A percentile compares a stretch with the other conserved stretches of the same genome.
Conservation (phyloP, 2,113 vertebrate species). For the Haemorhous mexicanus region DNA sequence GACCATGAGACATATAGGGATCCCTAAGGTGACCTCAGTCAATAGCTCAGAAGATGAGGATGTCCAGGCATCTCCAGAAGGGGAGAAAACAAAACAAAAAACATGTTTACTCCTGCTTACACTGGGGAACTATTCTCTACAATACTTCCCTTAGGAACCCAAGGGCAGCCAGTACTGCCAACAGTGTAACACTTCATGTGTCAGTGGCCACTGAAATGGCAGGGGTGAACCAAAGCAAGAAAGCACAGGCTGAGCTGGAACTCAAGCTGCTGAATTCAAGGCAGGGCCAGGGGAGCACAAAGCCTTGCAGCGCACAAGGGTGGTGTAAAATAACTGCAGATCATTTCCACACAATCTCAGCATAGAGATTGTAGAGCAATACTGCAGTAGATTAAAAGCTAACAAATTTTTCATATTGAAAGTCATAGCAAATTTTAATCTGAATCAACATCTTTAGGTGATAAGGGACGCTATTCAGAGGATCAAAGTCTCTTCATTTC, state of each 20-base stretch:
- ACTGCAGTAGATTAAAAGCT: not conserved
- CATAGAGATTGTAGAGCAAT: not conserved
- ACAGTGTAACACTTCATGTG: not conserved
- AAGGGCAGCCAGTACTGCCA: not conserved
- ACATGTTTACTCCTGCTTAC: not conserved
- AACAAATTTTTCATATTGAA: not conserved
- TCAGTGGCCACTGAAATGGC: not conserved
- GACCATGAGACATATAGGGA: not conserved
- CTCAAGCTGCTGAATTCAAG: accelerated
- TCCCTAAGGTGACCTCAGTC: not conserved
- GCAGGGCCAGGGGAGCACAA: not conserved
- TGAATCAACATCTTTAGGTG: conserved; percentile 22
- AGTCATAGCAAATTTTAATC: conserved; percentile 22
- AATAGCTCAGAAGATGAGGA: not conserved
- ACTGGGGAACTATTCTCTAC: not conserved
- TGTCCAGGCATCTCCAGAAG: not conserved
- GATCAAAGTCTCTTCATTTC: conserved; percentile 37
- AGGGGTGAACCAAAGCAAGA: not conserved
- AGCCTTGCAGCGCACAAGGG: not conserved
- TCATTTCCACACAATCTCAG: not conserved
- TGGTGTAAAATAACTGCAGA: not conserved
- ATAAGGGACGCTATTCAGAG: not conserved
- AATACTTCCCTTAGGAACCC: not conserved
- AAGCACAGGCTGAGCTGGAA: not conserved
- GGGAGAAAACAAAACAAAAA: not conserved